Base-by-base conservation (phyloP, 1,140 invertebrate species). In the Tetramorium simillimum region DNA sequence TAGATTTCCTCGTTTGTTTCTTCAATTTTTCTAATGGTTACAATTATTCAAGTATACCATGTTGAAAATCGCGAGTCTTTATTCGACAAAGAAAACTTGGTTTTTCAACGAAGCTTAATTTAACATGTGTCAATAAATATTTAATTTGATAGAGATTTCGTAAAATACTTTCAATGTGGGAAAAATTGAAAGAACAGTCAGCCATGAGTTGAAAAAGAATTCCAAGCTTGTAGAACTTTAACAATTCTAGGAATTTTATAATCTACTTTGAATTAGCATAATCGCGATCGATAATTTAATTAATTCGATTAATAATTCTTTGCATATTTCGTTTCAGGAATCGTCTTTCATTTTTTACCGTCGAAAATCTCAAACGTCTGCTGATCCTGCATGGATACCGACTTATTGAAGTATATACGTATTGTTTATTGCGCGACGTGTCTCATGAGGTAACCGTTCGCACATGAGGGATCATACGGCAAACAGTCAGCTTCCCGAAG, bases 401-500 rank as follows among this genome's bases (percentile, higher is more conserved):
- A 49, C 14, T 46, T 21, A 24, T 33, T 49, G 40, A 21, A 49
- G n/a, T 9, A 49, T 9, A 49, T 62, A 21, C 33, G n/a, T 65
- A 33, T 85, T 16, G 40, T 78, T 78, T 85, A 65, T 78, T 18
- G 21, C 33, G 21, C 16, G 56, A 14, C 16, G 21, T 77, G 46
- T 77, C 37, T 51, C 60, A n/a, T 76, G 60, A 62, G 6, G 58
- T 65, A 62, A 63, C 28, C 49, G n/a, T 24, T 18, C 14, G 21
- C 58, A 40, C 16, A 67, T 46, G 70, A 46, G 60, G n/a, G 67
- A 78, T 76, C 24, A 9, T 56, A 86, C 56, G 10, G 77, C 67
- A 85, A 91, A 88, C 73, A 76, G 78, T 81, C 69, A 72, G 21
- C 65, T 53, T 40, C 1, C 33, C 24, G 91, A 92, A 92, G 91